A percentile compares a stretch with the other conserved stretches of the same genome.
Conservation (phyloP, 92 coral and sea anemone species). For the Chrysogorgia sp. region DNA sequence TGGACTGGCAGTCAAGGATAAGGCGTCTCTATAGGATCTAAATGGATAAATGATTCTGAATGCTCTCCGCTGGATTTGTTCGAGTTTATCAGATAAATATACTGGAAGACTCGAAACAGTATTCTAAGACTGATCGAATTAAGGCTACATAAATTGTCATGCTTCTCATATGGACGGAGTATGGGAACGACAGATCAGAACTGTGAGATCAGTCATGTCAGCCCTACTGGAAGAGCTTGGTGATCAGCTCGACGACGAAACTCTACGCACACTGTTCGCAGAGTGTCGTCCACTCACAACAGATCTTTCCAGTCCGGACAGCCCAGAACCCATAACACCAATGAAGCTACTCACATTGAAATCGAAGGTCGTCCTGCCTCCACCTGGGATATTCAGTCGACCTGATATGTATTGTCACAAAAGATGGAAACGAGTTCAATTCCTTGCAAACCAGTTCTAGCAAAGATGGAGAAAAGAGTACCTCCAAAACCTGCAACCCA, state of each 20-base stretch:
- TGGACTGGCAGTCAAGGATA: too few relatives aligned
- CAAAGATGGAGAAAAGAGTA: constrained; percentile 36
- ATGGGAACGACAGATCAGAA: constrained; percentile 48
- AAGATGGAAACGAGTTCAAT: constrained; percentile 42
- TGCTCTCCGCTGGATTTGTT: too few relatives aligned
- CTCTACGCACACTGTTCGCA: constrained; percentile 22
- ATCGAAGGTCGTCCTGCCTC: constrained; percentile 34
- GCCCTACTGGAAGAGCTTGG: constrained; percentile 14
- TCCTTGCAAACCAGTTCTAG: constrained; percentile 39
- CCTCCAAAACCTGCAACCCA: constrained; percentile 36
- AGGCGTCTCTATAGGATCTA: too few relatives aligned
- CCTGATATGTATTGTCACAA: constrained; percentile 19
- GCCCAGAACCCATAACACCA: constrained; percentile 48
- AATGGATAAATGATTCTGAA: too few relatives aligned
- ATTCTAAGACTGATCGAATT: too few relatives aligned
- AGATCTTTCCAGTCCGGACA: constrained; percentile 18
- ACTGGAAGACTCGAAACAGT: too few relatives aligned
- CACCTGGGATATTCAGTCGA: constrained; percentile 26
- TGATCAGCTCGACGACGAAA: constrained; percentile 35
- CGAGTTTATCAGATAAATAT: too few relatives aligned
- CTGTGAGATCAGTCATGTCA: constrained; percentile 14
- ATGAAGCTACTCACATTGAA: constrained; percentile 34
- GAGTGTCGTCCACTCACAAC: constrained; percentile 19
- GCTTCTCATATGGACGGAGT: constrained; percentile 43
- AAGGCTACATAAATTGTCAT: too few relatives aligned